A percentile compares a stretch with the other conserved stretches of the same genome.
phyloP scores from a whole-genome alignment of 2,888 invertebrate genomes.

The Melanchra persicariae region DNA sequence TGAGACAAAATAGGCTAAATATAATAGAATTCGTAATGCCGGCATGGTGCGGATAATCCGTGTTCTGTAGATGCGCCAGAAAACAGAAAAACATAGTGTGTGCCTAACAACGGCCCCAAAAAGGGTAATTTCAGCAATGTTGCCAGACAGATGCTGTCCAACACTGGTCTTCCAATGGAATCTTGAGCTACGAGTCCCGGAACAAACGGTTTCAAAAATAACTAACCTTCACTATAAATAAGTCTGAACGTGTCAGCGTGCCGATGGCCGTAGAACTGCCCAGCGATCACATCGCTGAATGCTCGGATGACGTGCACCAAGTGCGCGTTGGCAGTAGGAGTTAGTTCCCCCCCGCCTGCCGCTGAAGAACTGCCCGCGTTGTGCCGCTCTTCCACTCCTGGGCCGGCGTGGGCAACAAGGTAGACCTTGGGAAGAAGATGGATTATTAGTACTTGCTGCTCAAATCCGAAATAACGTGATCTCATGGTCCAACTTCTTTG shows the following conservation, averaged over 20 bases:
- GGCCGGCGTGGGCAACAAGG: constrained; percentile 97
- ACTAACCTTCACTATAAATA: constrained; percentile 93
- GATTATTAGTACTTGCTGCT: background rate
- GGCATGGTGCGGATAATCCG: background rate
- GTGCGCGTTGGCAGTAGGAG: constrained; percentile 93
- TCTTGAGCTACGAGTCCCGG: no score
- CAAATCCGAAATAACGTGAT: no score
- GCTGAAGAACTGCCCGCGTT: constrained; percentile 92
- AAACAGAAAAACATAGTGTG: no score
- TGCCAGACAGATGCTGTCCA: no score
- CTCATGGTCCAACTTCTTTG: no score
- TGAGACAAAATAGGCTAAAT: no score
- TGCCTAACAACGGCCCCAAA: no score
- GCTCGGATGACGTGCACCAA: constrained; percentile 94
- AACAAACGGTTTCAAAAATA: no score
- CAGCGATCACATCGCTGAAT: constrained; percentile 95
- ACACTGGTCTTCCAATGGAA: no score
- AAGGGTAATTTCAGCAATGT: no score
- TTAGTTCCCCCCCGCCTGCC: constrained; percentile 91
- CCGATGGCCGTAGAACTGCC: constrained; percentile 98
- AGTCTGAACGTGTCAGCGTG: constrained; percentile 97
- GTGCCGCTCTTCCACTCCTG: constrained; percentile 96
- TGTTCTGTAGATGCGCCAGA: background rate
- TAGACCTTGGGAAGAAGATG: constrained; percentile 92
- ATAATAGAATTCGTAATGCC: background rate